These are phyloP conservation scores for Peromyscus nudipes DNA, from an alignment of 2,797 vertebrate species.

Conservation along the genomic window DNA sequence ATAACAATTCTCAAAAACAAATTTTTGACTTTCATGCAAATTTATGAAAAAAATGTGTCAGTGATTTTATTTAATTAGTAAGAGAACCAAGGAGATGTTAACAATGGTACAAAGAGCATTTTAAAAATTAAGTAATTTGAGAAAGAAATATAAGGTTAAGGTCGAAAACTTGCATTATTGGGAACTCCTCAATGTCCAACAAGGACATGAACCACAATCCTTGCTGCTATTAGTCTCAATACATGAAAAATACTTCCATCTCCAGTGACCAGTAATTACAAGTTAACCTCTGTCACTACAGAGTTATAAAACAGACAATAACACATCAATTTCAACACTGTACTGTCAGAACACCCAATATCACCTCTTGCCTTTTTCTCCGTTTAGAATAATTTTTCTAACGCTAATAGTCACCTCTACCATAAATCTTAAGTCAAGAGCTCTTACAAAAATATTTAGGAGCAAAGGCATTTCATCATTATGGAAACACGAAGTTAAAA, in stretches of 20 bases:
- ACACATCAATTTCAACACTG: neutral
- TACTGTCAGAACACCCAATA: neutral
- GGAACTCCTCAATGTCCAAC: neutral
- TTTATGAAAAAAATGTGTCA: neutral
- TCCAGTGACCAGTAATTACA: neutral
- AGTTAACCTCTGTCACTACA: constrained; percentile 15
- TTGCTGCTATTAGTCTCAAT: neutral
- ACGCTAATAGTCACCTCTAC: neutral
- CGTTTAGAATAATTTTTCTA: constrained; percentile 30
- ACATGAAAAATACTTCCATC: neutral
- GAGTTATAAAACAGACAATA: constrained; percentile 22
- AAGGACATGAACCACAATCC: neutral
- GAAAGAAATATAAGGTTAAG: neutral
- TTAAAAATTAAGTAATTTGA: neutral
- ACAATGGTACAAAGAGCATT: neutral
- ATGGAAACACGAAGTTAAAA: constrained; percentile 13
- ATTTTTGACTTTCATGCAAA: neutral
- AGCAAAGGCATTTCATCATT: neutral
- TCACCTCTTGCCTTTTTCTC: neutral
- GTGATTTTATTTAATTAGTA: neutral
- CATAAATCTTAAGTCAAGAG: constrained; percentile 19
- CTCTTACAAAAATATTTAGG: constrained; percentile 35
- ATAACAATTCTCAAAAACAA: neutral
- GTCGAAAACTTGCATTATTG: neutral
- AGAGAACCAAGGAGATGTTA: neutral